A percentile compares a stretch with the other conserved stretches of the same genome.
Evolutionary conservation across 2,113 vertebrate genomes (phyloP).

Genomic region (Leucopternis melanops): DNA sequence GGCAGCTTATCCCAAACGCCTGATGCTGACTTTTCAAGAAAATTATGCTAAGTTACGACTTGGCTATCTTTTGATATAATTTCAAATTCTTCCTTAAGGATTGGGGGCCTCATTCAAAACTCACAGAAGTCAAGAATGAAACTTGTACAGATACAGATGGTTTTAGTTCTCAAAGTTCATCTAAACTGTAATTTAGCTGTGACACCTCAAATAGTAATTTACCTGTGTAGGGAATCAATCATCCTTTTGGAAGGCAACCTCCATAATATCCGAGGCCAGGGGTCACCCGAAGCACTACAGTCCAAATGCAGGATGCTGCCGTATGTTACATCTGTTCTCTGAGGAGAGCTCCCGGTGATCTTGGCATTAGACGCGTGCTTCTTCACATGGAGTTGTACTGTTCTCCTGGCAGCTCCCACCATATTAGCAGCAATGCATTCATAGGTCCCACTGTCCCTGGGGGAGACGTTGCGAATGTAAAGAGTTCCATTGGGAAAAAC

Average conservation of each 20-base stretch:
- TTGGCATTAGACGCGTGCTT: constrained; percentile 72
- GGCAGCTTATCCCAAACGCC: not conserved
- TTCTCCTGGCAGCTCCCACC: constrained; percentile 76
- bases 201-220: not conserved
- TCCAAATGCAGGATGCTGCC: constrained; percentile 78
- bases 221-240: constrained; percentile 88
- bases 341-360: constrained; percentile 78
- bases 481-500: constrained; percentile 92
- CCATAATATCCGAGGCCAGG: constrained; percentile 87
- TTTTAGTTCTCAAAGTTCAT: not conserved
- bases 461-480: constrained; percentile 67
- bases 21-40: not conserved
- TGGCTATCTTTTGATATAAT: not conserved
- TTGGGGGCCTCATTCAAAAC: not conserved
- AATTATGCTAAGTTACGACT: not conserved
- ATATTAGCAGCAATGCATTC: constrained; percentile 81
- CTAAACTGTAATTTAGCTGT: not conserved
- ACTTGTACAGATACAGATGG: not conserved
- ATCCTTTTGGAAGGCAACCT: constrained; percentile 86
- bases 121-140: not conserved
- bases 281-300: constrained; percentile 84
- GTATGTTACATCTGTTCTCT: constrained; percentile 78
- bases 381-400: constrained; percentile 67
- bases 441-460: constrained; percentile 76
- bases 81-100: not conserved